A percentile compares a stretch with the other conserved stretches of the same genome.
Conservation (phyloP, 2,888 invertebrate species). For the Strigamia transsilvanica region DNA sequence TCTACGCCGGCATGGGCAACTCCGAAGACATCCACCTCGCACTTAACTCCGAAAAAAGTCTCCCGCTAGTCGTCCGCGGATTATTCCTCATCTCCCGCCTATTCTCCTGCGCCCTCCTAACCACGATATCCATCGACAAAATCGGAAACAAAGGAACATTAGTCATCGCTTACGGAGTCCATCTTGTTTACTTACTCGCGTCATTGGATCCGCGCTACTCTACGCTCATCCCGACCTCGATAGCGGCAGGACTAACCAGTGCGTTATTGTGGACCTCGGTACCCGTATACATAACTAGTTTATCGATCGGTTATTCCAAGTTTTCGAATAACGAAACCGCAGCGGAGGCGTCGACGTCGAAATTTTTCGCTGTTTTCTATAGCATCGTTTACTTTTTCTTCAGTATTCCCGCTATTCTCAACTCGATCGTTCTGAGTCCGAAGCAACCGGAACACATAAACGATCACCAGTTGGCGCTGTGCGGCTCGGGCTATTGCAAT, state of each 20-base stretch:
- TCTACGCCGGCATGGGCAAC: slow-evolving; percentile 37
- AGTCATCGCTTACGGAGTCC: neutral
- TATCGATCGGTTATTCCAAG: slow-evolving; percentile 12
- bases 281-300: slow-evolving; percentile 25
- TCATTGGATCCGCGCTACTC: slow-evolving; percentile 51
- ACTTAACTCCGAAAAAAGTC: slow-evolving; percentile 17
- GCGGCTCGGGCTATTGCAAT: neutral
- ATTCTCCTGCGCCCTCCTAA: slow-evolving; percentile 35
- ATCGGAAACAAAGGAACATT: slow-evolving; percentile 27
- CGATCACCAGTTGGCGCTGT: neutral
- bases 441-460: neutral
- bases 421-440: slow-evolving; percentile 45
- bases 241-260: neutral
- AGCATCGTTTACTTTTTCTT: slow-evolving; percentile 12
- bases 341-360: neutral
- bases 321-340: neutral
- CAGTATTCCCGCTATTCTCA: neutral
- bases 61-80: slow-evolving; percentile 4
- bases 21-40: slow-evolving; percentile 49
- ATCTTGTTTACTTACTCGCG: slow-evolving; percentile 30
- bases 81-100: slow-evolving; percentile 33
- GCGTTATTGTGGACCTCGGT: slow-evolving; percentile 36
- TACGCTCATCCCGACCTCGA: slow-evolving; percentile 12
- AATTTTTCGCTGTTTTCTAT: slow-evolving; percentile 48
- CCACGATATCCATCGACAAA: neutral